Conservation (phyloP, 2,797 vertebrate species). For the Anniella stebbinsi region DNA sequence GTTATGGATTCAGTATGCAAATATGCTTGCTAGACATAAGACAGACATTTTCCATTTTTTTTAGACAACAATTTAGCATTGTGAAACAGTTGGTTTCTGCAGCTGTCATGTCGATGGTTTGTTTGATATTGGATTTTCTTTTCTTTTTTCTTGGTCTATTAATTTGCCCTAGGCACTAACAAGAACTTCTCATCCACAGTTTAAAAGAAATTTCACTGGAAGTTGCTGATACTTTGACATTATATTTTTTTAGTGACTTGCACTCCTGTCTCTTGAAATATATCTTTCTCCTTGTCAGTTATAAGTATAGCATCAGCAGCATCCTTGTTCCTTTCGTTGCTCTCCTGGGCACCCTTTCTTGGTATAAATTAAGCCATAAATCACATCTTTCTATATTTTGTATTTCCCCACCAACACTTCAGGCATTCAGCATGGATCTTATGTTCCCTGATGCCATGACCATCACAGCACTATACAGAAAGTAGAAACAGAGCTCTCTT, state of each 20-base stretch:
- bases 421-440: no score
- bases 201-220: not conserved
- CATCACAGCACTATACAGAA: not conserved
- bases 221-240: not conserved
- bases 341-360: conserved; percentile 3
- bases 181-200: not conserved
- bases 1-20: not conserved
- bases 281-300: conserved; percentile 5
- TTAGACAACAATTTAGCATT: conserved; percentile 4
- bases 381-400: not conserved
- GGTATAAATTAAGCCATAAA: conserved; percentile 16
- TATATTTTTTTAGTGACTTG: not conserved
- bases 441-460: no score
- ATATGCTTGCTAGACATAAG: not conserved
- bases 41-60: conserved; percentile 8
- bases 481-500: not conserved
- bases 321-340: not conserved
- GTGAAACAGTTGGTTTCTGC: not conserved
- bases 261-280: not conserved
- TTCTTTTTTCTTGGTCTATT: not conserved
- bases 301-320: conserved; percentile 4
- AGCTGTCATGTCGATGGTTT: conserved; percentile 5
- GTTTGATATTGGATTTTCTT: not conserved
- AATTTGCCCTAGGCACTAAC: not conserved
- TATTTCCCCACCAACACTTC: no score